Evolutionary conservation across 2,888 invertebrate genomes (phyloP).

Genomic region (Drosophila demipolita): DNA sequence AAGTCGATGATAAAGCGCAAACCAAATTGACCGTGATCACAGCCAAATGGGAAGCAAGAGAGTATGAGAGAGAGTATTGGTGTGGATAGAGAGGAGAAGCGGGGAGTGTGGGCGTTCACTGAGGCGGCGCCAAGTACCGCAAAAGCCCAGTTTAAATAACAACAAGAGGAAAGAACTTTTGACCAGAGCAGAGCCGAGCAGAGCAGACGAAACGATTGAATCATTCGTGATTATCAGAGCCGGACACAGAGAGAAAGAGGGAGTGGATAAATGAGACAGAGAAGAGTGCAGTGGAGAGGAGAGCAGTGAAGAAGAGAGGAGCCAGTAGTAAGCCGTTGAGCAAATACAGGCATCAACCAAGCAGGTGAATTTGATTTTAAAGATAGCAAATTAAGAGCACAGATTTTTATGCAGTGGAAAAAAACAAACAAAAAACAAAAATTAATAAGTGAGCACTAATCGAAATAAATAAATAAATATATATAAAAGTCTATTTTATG

Average conservation of each 20-base stretch:
- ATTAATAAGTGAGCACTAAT: background rate
- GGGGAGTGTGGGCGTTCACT: slow-evolving; percentile 48
- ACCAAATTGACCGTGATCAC: slow-evolving; percentile 62
- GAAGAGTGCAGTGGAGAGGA: background rate
- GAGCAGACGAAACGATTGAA: slow-evolving; percentile 58
- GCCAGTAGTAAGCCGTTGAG: background rate
- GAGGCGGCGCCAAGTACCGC: slow-evolving; percentile 63
- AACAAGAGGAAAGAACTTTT: slow-evolving; percentile 43
- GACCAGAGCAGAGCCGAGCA: slow-evolving; percentile 55
- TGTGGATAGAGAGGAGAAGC: slow-evolving; percentile 3
- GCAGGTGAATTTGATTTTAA: slow-evolving; percentile 4
- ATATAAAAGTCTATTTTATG: background rate
- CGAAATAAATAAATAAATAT: background rate
- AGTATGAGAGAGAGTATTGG: background rate
- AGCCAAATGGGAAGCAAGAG: background rate
- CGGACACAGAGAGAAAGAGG: slow-evolving; percentile 19
- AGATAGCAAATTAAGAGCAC: background rate
- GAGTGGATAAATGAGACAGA: background rate
- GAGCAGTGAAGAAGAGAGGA: background rate
- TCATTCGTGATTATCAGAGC: slow-evolving; percentile 55
- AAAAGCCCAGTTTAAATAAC: slow-evolving; percentile 49
- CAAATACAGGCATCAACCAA: slow-evolving; percentile 4
- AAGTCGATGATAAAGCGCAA: slow-evolving; percentile 35
- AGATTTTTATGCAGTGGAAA: background rate
- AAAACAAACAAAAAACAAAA: background rate